Evolutionary conservation across 1,140 invertebrate genomes (phyloP).

Genomic region (Acyrthosiphon pisum): DNA sequence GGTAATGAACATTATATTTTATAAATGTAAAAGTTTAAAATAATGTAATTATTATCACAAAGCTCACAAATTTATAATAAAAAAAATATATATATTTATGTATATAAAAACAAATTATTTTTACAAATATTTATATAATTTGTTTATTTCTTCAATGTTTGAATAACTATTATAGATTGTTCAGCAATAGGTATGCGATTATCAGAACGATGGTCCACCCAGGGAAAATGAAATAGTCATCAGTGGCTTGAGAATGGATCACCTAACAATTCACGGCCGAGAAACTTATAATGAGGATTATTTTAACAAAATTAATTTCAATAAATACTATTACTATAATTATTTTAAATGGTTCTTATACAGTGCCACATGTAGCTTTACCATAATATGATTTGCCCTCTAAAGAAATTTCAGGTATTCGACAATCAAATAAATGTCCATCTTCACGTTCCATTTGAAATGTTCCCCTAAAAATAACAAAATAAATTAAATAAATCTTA

Average conservation of each 20-base stretch:
- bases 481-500: background rate
- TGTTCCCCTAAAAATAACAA: conserved; percentile 74
- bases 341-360: conserved; percentile 45
- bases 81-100: background rate
- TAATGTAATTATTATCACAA: background rate
- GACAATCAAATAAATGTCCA: conserved; percentile 93
- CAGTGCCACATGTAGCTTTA: conserved; percentile 55
- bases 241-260: conserved; percentile 58
- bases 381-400: conserved; percentile 83
- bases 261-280: conserved; percentile 52
- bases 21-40: conserved; percentile 17
- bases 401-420: conserved; percentile 94
- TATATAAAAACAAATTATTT: conserved; percentile 31
- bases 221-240: conserved; percentile 60
- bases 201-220: conserved; percentile 61
- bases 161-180: conserved; percentile 47
- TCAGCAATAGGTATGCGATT: conserved; percentile 60
- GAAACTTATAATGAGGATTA: conserved; percentile 54
- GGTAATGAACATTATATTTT: background rate
- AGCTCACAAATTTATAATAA: conserved; percentile 59
- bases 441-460: conserved; percentile 96
- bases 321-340: conserved; percentile 47
- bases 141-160: conserved; percentile 49
- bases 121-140: conserved; percentile 11
- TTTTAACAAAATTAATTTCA: conserved; percentile 52